phyloP scores from a whole-genome alignment of 2,797 vertebrate genomes.

The Novumbra hubbsi region DNA sequence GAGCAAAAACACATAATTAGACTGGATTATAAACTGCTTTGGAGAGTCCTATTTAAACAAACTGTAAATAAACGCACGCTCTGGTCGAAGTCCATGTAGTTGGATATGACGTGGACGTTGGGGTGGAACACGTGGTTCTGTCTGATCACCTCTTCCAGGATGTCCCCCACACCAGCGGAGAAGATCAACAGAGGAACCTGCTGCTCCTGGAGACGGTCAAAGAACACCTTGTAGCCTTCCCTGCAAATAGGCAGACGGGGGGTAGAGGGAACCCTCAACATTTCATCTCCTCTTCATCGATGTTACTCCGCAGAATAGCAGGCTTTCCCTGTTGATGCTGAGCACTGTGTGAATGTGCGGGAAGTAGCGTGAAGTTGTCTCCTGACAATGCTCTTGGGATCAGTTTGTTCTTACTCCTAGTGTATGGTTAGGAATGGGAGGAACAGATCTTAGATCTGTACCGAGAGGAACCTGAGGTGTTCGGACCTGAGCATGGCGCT shows the following conservation, averaged over 20 bases:
- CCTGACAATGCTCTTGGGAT: background rate
- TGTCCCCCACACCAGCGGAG: conserved; percentile 86
- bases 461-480: background rate
- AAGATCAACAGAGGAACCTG: conserved; percentile 87
- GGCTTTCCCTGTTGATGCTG: background rate
- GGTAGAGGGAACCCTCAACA: background rate
- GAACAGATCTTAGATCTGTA: background rate
- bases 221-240: conserved; percentile 81
- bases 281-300: background rate
- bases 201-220: conserved; percentile 72
- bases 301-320: background rate
- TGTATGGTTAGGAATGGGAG: background rate
- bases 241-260: conserved; percentile 56
- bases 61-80: conserved; percentile 68
- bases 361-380: background rate
- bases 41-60: background rate
- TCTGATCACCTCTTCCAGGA: conserved; percentile 87
- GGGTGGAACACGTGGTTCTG: conserved; percentile 80
- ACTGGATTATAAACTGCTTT: background rate
- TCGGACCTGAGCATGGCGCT: conserved; percentile 80
- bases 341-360: background rate
- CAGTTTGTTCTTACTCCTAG: background rate
- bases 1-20: background rate
- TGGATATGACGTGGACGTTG: conserved; percentile 87
- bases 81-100: conserved; percentile 92